Percentiles rank a stretch among this genome's conserved stretches.
Evolutionary conservation across 2,888 invertebrate genomes (phyloP).

Genomic region (Ectemnius continuus): DNA sequence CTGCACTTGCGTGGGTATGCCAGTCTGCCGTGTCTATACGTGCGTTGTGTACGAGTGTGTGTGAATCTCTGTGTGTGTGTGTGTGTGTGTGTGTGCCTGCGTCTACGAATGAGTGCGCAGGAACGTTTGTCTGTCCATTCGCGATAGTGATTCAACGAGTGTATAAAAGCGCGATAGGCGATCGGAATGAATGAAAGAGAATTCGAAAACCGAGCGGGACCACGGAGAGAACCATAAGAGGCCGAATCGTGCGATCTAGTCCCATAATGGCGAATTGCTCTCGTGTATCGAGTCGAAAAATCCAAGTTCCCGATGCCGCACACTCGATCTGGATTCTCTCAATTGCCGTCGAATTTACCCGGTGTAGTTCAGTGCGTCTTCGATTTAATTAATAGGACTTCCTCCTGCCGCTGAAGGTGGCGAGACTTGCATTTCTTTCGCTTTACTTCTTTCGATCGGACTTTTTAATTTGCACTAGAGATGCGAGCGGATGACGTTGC

Average conservation of each 20-base stretch:
- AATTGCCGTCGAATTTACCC: not conserved
- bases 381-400: no score
- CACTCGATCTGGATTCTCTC: not conserved
- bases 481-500: no score
- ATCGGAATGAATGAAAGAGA: conserved; percentile 7
- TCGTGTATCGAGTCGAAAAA: conserved; percentile 9
- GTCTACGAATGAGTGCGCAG: conserved; percentile 11
- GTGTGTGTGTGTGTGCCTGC: not conserved
- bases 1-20: not conserved
- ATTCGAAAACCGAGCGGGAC: conserved; percentile 23
- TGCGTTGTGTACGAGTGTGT: no score
- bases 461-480: no score
- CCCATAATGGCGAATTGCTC: conserved; percentile 33
- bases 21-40: no score
- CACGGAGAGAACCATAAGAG: conserved; percentile 22
- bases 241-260: conserved; percentile 41
- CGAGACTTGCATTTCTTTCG: no score
- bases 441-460: no score
- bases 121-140: conserved; percentile 1
- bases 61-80: conserved; percentile 10
- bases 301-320: conserved; percentile 3
- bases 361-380: no score
- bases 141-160: conserved; percentile 7
- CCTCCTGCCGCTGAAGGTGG: no score
- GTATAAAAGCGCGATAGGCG: not conserved